Evolutionary conservation across 2,797 vertebrate genomes (phyloP).

Genomic region (Rhinichthys osculus): DNA sequence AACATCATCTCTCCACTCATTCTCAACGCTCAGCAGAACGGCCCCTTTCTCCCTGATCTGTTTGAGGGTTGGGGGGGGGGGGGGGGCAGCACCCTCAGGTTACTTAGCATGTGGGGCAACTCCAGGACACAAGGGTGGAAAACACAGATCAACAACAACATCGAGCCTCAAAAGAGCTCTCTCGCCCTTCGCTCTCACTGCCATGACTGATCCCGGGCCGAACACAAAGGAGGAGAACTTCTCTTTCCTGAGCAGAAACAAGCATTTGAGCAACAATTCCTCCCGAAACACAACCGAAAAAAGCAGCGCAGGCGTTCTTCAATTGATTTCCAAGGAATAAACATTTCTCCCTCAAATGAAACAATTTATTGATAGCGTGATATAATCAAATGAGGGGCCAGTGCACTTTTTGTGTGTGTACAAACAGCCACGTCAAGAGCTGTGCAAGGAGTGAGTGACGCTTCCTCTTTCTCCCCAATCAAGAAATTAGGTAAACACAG

Average conservation of each 20-base stretch:
- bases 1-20: conserved; percentile 54
- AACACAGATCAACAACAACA: conserved; percentile 84
- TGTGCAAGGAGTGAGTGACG: conserved; percentile 83
- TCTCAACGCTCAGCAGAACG: conserved; percentile 36
- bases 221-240: conserved; percentile 48
- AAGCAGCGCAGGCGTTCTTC: conserved; percentile 86
- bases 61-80: conserved; percentile 19
- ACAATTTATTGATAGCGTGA: conserved; percentile 99
- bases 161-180: conserved; percentile 61
- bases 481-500: conserved; percentile 98
- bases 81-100: conserved; percentile 58
- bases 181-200: conserved; percentile 52
- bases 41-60: conserved; percentile 44
- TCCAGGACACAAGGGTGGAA: conserved; percentile 76
- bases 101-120: conserved; percentile 75
- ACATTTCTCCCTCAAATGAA: conserved; percentile 97
- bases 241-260: conserved; percentile 74
- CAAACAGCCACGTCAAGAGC: conserved; percentile 93
- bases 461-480: conserved; percentile 88
- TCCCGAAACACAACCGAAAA: conserved; percentile 85
- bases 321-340: conserved; percentile 99
- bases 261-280: conserved; percentile 78
- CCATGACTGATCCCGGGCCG: conserved; percentile 57
- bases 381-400: conserved; percentile 92
- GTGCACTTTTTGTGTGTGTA: conserved; percentile 85